Evolutionary conservation across 2,888 invertebrate genomes (phyloP).

Genomic region (Nectonema munidae): DNA sequence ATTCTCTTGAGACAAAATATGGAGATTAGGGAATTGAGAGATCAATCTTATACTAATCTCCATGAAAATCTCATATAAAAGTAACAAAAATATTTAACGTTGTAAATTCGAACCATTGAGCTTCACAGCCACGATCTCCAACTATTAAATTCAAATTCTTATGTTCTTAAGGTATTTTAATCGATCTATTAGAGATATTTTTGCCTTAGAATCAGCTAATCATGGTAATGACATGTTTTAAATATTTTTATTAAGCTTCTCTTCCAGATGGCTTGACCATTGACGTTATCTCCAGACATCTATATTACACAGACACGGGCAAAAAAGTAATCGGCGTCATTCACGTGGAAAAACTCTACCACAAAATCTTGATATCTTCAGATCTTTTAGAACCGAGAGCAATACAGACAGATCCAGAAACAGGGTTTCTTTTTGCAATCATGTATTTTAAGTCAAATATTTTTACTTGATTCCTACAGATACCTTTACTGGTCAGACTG

Average conservation of each 20-base stretch:
- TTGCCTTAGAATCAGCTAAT: too few relatives aligned
- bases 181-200: too few relatives aligned
- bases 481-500: slow-evolving; percentile 9
- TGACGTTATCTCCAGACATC: background rate
- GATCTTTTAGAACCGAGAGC: slow-evolving; percentile 8
- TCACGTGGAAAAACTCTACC: background rate
- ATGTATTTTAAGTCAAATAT: background rate
- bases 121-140: too few relatives aligned
- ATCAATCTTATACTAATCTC: too few relatives aligned
- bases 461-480: background rate
- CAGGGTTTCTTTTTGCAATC: slow-evolving; percentile 8
- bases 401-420: background rate
- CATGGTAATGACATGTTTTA: too few relatives aligned
- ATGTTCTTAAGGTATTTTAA: too few relatives aligned
- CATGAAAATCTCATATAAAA: too few relatives aligned
- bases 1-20: too few relatives aligned
- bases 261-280: slow-evolving; percentile 7
- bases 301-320: slow-evolving; percentile 10
- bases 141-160: too few relatives aligned
- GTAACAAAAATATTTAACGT: too few relatives aligned
- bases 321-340: slow-evolving; percentile 7
- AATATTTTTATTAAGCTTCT: background rate
- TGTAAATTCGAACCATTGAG: too few relatives aligned
- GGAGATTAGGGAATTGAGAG: too few relatives aligned
- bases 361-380: background rate